Evolutionary conservation across 2,113 vertebrate genomes (phyloP).

Genomic region (Physeter macrocephalus): DNA sequence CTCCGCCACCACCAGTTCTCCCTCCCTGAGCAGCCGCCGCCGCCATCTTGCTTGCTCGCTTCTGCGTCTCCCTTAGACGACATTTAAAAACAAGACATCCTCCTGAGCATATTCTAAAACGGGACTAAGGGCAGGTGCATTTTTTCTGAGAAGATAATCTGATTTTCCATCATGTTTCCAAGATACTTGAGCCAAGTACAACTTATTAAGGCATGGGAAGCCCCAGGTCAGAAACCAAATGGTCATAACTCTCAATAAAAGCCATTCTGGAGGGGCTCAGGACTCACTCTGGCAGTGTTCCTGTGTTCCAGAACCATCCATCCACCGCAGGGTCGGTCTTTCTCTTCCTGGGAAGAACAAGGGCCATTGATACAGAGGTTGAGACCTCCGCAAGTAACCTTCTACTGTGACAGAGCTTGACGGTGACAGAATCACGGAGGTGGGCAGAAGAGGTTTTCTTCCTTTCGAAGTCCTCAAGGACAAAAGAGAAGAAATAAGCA

Average conservation of each 20-base stretch:
- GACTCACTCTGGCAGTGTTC: not conserved
- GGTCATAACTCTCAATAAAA: not conserved
- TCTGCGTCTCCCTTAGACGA: constrained; percentile 60
- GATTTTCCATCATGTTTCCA: not conserved
- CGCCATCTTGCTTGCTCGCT: constrained; percentile 88
- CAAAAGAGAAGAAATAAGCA: not conserved
- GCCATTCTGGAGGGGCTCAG: not conserved
- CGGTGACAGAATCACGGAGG: not conserved
- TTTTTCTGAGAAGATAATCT: not conserved
- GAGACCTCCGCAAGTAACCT: not conserved
- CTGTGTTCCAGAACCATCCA: not conserved
- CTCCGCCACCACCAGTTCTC: constrained; percentile 43
- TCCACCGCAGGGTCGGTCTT: not conserved
- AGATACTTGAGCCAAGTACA: not conserved
- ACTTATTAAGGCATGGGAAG: not conserved
- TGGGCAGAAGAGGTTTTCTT: not conserved
- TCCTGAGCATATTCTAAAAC: not conserved
- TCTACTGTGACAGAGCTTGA: not conserved
- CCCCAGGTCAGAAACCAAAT: not conserved
- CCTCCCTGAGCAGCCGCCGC: constrained; percentile 38
- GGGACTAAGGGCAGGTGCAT: not conserved
- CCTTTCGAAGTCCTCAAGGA: not conserved
- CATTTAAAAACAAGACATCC: not conserved
- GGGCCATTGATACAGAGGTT: not conserved
- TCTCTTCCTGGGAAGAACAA: not conserved